phyloP scores from a whole-genome alignment of 2,113 vertebrate species.

The Podarcis muralis region DNA sequence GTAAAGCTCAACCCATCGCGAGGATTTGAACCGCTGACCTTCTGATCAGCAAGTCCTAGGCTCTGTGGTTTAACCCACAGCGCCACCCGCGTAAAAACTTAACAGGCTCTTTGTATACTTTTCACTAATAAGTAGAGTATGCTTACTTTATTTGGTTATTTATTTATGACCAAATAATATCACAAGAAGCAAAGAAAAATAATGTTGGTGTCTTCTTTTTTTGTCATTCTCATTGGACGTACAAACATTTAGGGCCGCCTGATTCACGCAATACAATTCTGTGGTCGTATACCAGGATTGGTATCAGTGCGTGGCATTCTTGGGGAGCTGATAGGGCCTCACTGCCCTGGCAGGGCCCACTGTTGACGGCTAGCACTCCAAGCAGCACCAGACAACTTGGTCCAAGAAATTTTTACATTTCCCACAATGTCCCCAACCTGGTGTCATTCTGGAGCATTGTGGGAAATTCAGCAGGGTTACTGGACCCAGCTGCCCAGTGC shows the following conservation, averaged over 20 bases:
- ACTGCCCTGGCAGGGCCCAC: neutral
- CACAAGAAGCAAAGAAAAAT: neutral
- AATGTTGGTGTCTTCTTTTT: neutral
- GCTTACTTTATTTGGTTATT: neutral
- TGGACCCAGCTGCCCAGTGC: too few species aligned
- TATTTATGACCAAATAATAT: neutral
- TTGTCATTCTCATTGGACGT: neutral
- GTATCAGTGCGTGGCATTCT: neutral
- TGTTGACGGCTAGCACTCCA: neutral
- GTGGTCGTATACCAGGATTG: neutral
- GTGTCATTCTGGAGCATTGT: too few species aligned
- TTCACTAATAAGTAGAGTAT: neutral
- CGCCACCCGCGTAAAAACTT: too few species aligned
- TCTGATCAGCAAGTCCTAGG: too few species aligned
- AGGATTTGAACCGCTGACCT: too few species aligned
- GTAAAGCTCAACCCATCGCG: too few species aligned
- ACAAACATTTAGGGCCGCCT: neutral
- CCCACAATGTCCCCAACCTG: neutral
- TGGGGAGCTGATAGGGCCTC: neutral
- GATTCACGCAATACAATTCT: neutral
- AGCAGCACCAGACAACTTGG: neutral
- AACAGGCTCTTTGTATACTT: neutral
- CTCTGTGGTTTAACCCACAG: too few species aligned
- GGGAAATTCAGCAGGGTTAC: too few species aligned
- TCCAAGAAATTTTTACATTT: neutral